Evolutionary conservation across 2,888 invertebrate species (phyloP).

Genomic region (Heliconius sara): DNA sequence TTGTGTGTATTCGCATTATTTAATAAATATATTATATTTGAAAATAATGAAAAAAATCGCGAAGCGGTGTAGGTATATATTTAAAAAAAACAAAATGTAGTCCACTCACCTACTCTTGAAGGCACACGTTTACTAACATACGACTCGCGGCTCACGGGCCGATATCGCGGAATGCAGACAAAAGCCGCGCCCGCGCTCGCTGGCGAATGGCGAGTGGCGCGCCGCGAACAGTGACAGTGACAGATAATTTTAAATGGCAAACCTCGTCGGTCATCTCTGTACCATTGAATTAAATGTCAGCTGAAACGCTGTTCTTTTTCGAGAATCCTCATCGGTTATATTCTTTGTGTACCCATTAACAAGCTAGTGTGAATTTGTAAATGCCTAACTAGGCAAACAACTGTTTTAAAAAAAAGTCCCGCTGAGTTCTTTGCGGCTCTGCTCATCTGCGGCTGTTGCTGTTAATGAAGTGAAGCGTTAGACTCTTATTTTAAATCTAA

Average conservation of each 20-base stretch:
- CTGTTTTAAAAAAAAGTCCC: no score
- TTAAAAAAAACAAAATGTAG: not conserved
- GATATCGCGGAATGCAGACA: slow-evolving; percentile 21
- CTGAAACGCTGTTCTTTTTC: not conserved
- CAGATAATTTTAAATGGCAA: slow-evolving; percentile 20
- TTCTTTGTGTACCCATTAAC: no score
- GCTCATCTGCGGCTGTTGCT: no score
- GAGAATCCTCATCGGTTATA: no score
- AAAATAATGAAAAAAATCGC: not conserved
- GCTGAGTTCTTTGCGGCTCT: no score
- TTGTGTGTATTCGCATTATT: not conserved
- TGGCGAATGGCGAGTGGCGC: not conserved
- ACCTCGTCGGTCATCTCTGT: not conserved
- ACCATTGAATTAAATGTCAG: not conserved
- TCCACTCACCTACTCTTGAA: slow-evolving; percentile 15
- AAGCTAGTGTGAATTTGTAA: no score
- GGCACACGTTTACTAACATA: not conserved
- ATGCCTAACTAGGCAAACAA: no score
- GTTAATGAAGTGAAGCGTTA: no score
- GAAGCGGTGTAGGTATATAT: not conserved
- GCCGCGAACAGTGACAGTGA: slow-evolving; percentile 21
- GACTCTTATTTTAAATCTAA: no score
- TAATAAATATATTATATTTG: not conserved
- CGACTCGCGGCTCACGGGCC: slow-evolving; percentile 9
- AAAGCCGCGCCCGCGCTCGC: slow-evolving; percentile 32